Percentiles rank a stretch among this genome's conserved stretches.
phyloP scores from a whole-genome alignment of 2,888 invertebrate genomes.

The Pollenia griseotomentosa region DNA sequence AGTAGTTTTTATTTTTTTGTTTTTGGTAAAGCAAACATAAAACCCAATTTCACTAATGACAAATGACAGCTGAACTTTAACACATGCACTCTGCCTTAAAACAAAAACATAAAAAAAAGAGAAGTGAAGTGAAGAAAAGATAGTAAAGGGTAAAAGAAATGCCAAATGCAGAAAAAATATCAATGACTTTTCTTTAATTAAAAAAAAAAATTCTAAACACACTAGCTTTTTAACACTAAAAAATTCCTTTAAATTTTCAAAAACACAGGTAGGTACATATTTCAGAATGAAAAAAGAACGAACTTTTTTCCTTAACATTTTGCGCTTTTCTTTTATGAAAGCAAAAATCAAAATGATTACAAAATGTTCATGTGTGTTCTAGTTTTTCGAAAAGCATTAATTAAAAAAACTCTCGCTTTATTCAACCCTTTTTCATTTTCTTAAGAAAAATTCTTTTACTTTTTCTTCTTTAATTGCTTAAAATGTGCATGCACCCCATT shows the following conservation, averaged over 20 bases:
- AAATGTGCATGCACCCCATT: conserved; percentile 31
- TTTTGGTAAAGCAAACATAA: conserved; percentile 64
- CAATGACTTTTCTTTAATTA: neutral
- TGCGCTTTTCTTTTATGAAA: neutral
- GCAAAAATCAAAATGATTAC: conserved; percentile 39
- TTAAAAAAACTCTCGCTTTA: neutral
- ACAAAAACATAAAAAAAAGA: neutral
- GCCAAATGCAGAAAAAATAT: neutral
- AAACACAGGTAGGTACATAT: too few relatives aligned
- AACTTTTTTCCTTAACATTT: neutral
- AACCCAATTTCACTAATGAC: conserved; percentile 73
- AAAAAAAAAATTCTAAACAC: neutral
- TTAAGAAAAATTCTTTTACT: conserved; percentile 30
- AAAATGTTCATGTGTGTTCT: conserved; percentile 56
- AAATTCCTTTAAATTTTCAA: too few relatives aligned
- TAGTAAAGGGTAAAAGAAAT: neutral
- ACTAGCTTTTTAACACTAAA: too few relatives aligned
- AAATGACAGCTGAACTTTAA: conserved; percentile 73
- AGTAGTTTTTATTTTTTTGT: conserved; percentile 31
- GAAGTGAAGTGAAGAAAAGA: neutral
- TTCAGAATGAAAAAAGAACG: neutral
- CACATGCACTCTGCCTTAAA: conserved; percentile 40
- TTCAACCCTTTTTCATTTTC: neutral
- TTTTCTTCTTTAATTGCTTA: conserved; percentile 62
- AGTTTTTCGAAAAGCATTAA: conserved; percentile 32